Base-by-base conservation (phyloP, 2,888 invertebrate genomes). In the Spodoptera picta region DNA sequence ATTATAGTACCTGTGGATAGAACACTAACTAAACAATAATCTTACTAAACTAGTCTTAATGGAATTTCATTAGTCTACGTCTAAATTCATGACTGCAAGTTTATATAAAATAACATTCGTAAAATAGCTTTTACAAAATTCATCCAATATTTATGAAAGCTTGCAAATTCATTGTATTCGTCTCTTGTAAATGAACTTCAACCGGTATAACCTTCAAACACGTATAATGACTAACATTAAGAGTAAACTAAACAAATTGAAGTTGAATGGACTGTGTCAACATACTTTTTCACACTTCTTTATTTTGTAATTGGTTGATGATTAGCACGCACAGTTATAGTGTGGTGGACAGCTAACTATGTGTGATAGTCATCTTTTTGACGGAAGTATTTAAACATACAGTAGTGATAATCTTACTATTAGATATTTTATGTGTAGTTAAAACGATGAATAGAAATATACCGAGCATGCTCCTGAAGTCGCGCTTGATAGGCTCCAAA, bases 261-360 rank as follows among this genome's bases (percentile, higher is more conserved):
- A 75, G 73, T 57, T 65, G 62, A 75, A 68, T 67, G 61, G 52
- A 61, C 76, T 54, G 24, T 60, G 62, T 66, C 72, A 66, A 75
- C 72, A 67, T 63, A 66, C 36, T 50, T 67, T 75, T 75, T 71
- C 72, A 67, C 73, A 66, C 57, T 43, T 57, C 60, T 51, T 55
- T 65, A 72, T 69, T 73, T 60, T 36, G 57, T 65, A 62, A 73
- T 66, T 63, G 62, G 67, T 54, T 19, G 72, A 49, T 75, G 54
- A 75, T 66, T 73, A 60, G 76, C 62, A 75, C 60, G 49, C 57
- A 50, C 44, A n/a, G 36, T 59, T 55, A 59, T 54, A 49, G 19
- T 55, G 14, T 66, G 46, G 7, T 36, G 5, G 5, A 7, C 7
- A 36, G 36, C 36, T 7, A 36, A 7, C 36, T 74, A 43, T 52